Base-by-base conservation (phyloP, 2,888 invertebrate species). In the Lathronympha strigana region DNA sequence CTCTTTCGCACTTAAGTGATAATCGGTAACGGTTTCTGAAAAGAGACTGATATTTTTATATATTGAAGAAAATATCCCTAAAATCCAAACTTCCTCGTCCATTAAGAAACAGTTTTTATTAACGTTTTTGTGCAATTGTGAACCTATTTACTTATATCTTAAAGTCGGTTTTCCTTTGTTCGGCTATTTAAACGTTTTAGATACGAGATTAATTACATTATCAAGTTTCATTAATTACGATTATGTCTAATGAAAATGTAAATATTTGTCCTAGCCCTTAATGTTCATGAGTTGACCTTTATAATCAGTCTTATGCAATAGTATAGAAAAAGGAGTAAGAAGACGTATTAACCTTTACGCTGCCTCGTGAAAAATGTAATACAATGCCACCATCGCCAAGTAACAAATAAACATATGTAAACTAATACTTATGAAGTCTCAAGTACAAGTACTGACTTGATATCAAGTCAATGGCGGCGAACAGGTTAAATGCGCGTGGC, bases 241-340 rank as follows among this genome's bases (percentile, higher is more conserved):
- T 23, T 13, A 47, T 17, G 21, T 13, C n/a, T 21, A 33, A 19
- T 33, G 1, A 19, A 28, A 53, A 15, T 53, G 45, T 55, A 55
- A 45, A 45, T 45, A 57, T 57, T 31, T 21, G 19, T n/a, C 31
- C 53, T 53, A 36, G 17, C 36, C 8, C 31, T 57, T 21, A n/a
- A 45, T 40, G 21, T 45, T 55, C 25, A 13, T 25, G 13, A 28
- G 19, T 43, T 43, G 17, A 55, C 55, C 38, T 57, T 57, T 55
- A 25, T 55, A 55, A 36, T 45, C 38, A 40, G 28, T 57, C 67
- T 68, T 62, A 68, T 68, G 68, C 66, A 70, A 70, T 69, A 74
- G 69, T 71, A 47, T 47, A 47, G n/a, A 23, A 21, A 47, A 47
- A 45, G 9, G n/a, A 47, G n/a, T 47, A 6, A n/a, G 21, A 47